Percentiles rank a stretch among this genome's conserved stretches.
Conservation (phyloP, 2,113 vertebrate species). For the Diadophis punctatus region DNA sequence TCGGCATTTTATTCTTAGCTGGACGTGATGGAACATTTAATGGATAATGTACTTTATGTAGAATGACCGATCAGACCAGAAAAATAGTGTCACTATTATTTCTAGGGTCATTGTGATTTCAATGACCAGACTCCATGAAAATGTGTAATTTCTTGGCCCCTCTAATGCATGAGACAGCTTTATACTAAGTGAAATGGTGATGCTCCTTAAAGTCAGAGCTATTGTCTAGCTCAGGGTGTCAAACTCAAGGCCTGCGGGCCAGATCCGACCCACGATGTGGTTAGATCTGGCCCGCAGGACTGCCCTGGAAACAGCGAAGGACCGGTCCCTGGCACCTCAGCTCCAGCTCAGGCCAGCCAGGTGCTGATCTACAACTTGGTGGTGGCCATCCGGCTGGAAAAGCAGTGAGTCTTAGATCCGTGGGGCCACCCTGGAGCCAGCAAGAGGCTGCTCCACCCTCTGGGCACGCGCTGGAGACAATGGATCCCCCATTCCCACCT, state of each 20-base stretch:
- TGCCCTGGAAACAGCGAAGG: too few species aligned
- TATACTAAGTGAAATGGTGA: neutral
- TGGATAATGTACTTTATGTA: neutral
- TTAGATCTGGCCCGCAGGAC: too few species aligned
- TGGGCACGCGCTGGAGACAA: too few species aligned
- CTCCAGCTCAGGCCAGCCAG: too few species aligned
- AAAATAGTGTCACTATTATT: neutral
- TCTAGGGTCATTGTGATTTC: neutral
- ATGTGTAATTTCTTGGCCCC: neutral
- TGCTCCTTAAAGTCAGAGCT: neutral
- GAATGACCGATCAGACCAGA: neutral
- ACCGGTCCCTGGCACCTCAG: too few species aligned
- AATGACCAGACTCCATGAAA: neutral
- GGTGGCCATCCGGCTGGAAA: too few species aligned
- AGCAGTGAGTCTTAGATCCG: too few species aligned
- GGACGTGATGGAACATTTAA: neutral
- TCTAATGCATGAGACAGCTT: neutral
- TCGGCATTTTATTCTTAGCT: neutral
- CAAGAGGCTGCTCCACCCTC: fast-evolving
- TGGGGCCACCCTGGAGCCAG: too few species aligned
- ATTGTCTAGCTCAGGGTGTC: neutral
- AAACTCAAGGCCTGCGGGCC: too few species aligned
- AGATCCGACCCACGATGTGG: too few species aligned
- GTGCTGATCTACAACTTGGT: too few species aligned
- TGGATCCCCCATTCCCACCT: too few species aligned